A percentile compares a stretch with the other conserved stretches of the same genome.
Conservation (phyloP, 2,888 invertebrate genomes). For the Andrena marginata region DNA sequence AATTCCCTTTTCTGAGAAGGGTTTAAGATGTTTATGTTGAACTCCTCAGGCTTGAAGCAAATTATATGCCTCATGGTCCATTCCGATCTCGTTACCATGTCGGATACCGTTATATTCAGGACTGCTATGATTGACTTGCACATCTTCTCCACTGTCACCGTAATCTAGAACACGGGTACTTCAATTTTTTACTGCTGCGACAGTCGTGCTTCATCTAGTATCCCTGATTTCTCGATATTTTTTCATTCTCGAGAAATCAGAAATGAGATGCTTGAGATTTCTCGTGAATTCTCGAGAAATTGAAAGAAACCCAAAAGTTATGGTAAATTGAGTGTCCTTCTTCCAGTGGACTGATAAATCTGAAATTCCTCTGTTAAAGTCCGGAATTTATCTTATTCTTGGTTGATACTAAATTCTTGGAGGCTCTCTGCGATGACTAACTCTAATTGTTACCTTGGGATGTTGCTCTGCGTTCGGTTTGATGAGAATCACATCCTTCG, state of each 20-base stretch:
- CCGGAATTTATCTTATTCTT: too few relatives aligned
- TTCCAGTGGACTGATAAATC: too few relatives aligned
- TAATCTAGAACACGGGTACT: conserved; percentile 72
- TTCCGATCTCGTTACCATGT: conserved; percentile 80
- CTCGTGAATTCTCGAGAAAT: too few relatives aligned
- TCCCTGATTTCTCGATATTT: too few relatives aligned
- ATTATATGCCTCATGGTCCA: conserved; percentile 79
- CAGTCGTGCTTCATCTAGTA: not conserved
- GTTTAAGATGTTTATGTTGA: conserved; percentile 71
- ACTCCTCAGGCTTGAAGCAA: conserved; percentile 81
- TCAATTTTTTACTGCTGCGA: not conserved
- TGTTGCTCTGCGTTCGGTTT: conserved; percentile 76
- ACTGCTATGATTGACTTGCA: conserved; percentile 77
- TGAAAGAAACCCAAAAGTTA: too few relatives aligned
- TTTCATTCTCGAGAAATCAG: too few relatives aligned
- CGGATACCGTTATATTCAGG: conserved; percentile 75
- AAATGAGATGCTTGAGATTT: too few relatives aligned
- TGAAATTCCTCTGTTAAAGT: too few relatives aligned
- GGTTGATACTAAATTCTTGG: too few relatives aligned
- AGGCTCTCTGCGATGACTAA: too few relatives aligned
- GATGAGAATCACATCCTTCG: conserved; percentile 76
- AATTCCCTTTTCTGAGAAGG: conserved; percentile 69
- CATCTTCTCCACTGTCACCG: conserved; percentile 76
- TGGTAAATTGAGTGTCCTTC: too few relatives aligned
- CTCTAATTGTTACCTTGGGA: conserved; percentile 71